Conservation (phyloP, 2,888 invertebrate species). For the Amphipoea oculea region DNA sequence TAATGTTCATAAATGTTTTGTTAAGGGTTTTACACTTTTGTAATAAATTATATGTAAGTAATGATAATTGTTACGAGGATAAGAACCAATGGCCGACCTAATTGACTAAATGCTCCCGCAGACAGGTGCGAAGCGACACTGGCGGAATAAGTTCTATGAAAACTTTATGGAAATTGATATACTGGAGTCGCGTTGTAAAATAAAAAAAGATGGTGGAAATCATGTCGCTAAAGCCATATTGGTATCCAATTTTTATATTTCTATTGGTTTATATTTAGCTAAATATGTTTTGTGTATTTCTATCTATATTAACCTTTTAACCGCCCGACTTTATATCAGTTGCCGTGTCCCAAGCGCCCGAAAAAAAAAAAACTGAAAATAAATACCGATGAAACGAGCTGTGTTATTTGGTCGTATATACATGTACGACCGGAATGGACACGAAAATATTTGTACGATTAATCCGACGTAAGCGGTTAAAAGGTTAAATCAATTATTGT, state of each 20-base stretch:
- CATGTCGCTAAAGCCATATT: not conserved
- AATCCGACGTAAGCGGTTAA: too few relatives aligned
- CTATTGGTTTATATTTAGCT: slow-evolving; percentile 24
- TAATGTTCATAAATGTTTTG: slow-evolving; percentile 4
- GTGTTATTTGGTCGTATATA: too few relatives aligned
- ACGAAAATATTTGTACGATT: too few relatives aligned
- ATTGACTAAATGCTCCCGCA: not conserved
- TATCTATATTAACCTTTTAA: not conserved
- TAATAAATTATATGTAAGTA: not conserved
- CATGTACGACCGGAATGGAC: too few relatives aligned
- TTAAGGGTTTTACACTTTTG: slow-evolving; percentile 30
- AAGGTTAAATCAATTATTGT: not conserved
- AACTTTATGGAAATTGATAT: not conserved
- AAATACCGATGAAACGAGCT: too few relatives aligned
- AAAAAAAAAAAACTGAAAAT: too few relatives aligned
- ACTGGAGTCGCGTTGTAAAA: not conserved
- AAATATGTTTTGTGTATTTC: not conserved
- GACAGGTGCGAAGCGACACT: not conserved
- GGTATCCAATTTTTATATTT: slow-evolving; percentile 14
- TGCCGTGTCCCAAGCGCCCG: too few relatives aligned
- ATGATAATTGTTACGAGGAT: not conserved
- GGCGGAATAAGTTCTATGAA: not conserved
- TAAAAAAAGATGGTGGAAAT: not conserved
- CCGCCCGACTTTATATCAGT: too few relatives aligned
- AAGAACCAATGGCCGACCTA: slow-evolving; percentile 3